Evolutionary conservation across 2,888 invertebrate genomes (phyloP).

Genomic region (Acleris literana): DNA sequence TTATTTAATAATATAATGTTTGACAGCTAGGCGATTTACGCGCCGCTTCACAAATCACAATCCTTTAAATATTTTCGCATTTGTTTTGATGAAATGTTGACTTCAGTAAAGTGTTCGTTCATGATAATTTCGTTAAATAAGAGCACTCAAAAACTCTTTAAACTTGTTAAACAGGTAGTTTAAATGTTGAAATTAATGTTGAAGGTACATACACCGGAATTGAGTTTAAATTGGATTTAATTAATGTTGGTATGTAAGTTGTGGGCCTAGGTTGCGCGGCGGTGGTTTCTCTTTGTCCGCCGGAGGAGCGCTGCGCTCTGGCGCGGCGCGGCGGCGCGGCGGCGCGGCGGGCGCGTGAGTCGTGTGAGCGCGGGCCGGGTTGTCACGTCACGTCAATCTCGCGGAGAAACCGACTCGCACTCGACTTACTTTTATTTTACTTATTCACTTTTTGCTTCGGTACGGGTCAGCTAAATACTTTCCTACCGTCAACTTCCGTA

Average conservation of each 20-base stretch:
- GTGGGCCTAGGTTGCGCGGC: no score
- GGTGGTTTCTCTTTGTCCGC: no score
- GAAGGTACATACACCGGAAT: constrained; percentile 24
- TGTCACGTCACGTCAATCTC: constrained; percentile 70
- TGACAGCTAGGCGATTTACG: no score
- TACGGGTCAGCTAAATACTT: constrained; percentile 37
- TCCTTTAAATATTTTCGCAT: no score
- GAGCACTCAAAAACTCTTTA: constrained; percentile 7
- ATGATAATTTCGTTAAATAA: not conserved
- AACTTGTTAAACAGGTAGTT: constrained; percentile 25
- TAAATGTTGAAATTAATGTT: constrained; percentile 23
- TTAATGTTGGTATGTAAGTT: not conserved
- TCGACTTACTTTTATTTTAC: constrained; percentile 50
- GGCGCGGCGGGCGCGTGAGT: no score
- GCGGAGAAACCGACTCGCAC: constrained; percentile 59
- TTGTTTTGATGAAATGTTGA: no score
- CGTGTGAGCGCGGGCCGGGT: constrained; percentile 47
- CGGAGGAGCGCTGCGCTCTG: no score
- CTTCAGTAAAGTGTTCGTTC: no score
- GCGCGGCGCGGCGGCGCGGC: no score
- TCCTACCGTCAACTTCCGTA: constrained; percentile 23
- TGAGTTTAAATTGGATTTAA: not conserved
- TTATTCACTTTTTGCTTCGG: constrained; percentile 46
- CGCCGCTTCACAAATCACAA: no score
- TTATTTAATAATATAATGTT: no score